Conservation (phyloP, 2,888 invertebrate genomes). For the Muscina levida region DNA sequence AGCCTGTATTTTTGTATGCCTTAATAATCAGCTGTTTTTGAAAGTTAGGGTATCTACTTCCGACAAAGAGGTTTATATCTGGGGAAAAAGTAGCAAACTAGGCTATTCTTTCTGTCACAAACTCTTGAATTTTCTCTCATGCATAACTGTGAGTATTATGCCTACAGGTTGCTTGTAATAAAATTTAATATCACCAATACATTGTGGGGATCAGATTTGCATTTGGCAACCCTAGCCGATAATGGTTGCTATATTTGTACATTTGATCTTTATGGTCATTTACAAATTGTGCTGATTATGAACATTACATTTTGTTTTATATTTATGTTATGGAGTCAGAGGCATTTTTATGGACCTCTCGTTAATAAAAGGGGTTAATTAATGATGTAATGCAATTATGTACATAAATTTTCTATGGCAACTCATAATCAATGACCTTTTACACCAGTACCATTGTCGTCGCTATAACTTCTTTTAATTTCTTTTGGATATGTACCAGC, state of each 20-base stretch:
- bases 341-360: conserved; percentile 30
- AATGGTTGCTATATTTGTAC: conserved; percentile 52
- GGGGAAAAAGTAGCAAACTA: too few species aligned
- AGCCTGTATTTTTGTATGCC: too few species aligned
- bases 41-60: too few species aligned
- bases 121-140: too few species aligned
- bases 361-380: conserved; percentile 57
- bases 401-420: conserved; percentile 37
- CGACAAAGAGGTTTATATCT: too few species aligned
- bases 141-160: too few species aligned
- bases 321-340: conserved; percentile 27
- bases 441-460: conserved; percentile 14
- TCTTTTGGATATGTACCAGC: conserved; percentile 41
- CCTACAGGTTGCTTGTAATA: too few species aligned
- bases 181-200: too few species aligned
- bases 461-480: conserved; percentile 19
- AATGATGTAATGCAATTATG: conserved; percentile 61
- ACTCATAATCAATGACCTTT: conserved; percentile 21
- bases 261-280: conserved; percentile 64
- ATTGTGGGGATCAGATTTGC: too few species aligned
- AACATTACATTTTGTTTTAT: not conserved
- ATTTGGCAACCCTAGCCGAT: too few species aligned
- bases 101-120: too few species aligned
- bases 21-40: too few species aligned
- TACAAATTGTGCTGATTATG: conserved; percentile 58